Percentiles rank a stretch among this genome's conserved stretches.
Conservation (phyloP, 2,888 invertebrate species). For the Drosophila anomalata region DNA sequence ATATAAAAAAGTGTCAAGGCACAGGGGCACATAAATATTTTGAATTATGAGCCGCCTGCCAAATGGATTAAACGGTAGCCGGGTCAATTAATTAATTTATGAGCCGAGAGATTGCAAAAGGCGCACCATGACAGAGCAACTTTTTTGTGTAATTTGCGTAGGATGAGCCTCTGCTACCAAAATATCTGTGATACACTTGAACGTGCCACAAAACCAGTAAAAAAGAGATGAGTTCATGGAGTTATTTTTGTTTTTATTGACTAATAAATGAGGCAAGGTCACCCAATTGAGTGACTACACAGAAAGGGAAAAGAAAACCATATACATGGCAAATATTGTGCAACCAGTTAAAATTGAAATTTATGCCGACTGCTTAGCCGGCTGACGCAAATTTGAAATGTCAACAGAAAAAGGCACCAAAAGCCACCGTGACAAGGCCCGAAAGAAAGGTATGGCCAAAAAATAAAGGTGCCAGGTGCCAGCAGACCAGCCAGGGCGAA, state of each 20-base stretch:
- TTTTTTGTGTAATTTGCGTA: slow-evolving; percentile 23
- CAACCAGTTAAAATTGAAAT: slow-evolving; percentile 43
- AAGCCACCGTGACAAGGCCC: slow-evolving; percentile 43
- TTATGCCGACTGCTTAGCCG: slow-evolving; percentile 53
- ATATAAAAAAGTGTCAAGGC: slow-evolving; percentile 65
- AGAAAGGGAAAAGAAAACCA: slow-evolving; percentile 15
- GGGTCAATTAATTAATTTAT: slow-evolving; percentile 60
- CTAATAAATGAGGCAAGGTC: slow-evolving; percentile 45
- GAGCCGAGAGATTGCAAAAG: slow-evolving; percentile 37
- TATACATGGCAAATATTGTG: slow-evolving; percentile 28
- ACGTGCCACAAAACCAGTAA: neutral
- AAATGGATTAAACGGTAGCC: slow-evolving; percentile 57
- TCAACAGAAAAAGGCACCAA: slow-evolving; percentile 37
- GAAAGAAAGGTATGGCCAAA: slow-evolving; percentile 61
- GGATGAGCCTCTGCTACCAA: slow-evolving; percentile 20
- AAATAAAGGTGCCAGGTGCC: slow-evolving; percentile 46
- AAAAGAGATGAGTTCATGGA: neutral
- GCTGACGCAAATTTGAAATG: slow-evolving; percentile 52
- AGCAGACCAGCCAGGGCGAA: slow-evolving; percentile 58
- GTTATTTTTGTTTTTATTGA: slow-evolving; percentile 19
- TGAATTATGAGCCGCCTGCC: slow-evolving; percentile 42
- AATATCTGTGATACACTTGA: neutral
- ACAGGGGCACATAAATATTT: slow-evolving; percentile 40
- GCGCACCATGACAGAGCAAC: slow-evolving; percentile 36
- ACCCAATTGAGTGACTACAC: slow-evolving; percentile 14